Evolutionary conservation across 2,888 invertebrate species (phyloP), one percentile per base, ranked within the genome.

Genomic region (Phasia obesa): DNA sequence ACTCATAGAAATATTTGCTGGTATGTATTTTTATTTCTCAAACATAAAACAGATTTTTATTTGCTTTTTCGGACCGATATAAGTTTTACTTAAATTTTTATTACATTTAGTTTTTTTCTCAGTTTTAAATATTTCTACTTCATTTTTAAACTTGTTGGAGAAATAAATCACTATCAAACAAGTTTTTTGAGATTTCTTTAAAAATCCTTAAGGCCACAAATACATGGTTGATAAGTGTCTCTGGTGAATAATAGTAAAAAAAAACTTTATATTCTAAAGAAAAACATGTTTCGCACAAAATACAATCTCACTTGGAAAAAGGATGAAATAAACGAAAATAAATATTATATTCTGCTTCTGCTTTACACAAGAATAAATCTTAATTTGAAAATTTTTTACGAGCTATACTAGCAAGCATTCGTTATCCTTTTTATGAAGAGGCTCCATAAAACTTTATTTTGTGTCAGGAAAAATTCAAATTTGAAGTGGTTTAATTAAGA

Each of bases 151-250:
- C 53, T 62, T 44, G 11, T 44, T 60, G 44, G 9, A 11, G 6
- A 71, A 77, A 77, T 81, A 81, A 77, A 81, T 81, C 76, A 73
- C 60, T 42, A 42, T 49, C 38, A 35, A 55, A 81, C 35, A 65
- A 70, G 51, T 76, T 75, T 44, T 65, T 42, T 21, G 71, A 70
- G 67, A 67, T 81, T 65, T 49, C 38, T 60, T 35, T 15, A 49
- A 75, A 81, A 59, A 51, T 62, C 64, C 69, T 70, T 75, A 49
- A 62, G 67, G 76, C 81, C 81, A 81, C 81, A 77, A 81, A 35
- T 65, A 67, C 67, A 67, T 77, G 81, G 81, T 77, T 81, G 81
- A 81, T 73, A 81, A 77, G 65, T 67, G 76, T 81, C 71, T 73
- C 76, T 57, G 47, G 76, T 77, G 76, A 81, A 76, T 77, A 67